These are phyloP conservation scores for Leptopilina drosophilae DNA, from an alignment of 2,888 invertebrate species.

Conservation along the genomic window DNA sequence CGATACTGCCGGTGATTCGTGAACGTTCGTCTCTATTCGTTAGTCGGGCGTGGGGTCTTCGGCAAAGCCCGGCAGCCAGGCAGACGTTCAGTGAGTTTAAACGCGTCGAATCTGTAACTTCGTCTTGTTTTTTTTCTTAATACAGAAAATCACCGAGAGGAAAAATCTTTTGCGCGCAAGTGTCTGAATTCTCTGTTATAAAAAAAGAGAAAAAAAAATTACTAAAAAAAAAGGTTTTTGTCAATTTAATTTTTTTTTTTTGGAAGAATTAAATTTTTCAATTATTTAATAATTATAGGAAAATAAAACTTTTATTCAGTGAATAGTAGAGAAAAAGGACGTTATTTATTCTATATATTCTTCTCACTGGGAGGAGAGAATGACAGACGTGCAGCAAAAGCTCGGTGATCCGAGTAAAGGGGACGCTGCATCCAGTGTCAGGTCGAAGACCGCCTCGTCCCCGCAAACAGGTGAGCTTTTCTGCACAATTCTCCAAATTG, in stretches of 20 bases:
- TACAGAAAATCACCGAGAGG: conserved; percentile 10
- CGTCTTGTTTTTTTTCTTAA: conserved; percentile 39
- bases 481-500: neutral
- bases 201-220: neutral
- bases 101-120: conserved; percentile 64
- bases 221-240: neutral
- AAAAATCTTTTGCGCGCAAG: conserved; percentile 42
- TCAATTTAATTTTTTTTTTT: neutral
- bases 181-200: conserved; percentile 24
- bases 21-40: conserved; percentile 61
- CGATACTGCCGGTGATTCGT: conserved; percentile 46
- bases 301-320: neutral
- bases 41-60: conserved; percentile 62
- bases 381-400: conserved; percentile 72
- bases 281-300: neutral
- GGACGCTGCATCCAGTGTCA: conserved; percentile 59
- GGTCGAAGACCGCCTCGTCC: conserved; percentile 59
- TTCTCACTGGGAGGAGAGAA: conserved; percentile 53
- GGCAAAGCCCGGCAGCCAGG: conserved; percentile 65
- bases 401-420: conserved; percentile 62
- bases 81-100: conserved; percentile 70
- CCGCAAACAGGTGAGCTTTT: conserved; percentile 67
- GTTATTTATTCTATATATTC: neutral
- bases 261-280: neutral
- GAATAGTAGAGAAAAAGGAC: neutral